Base-by-base conservation (phyloP, 1,140 invertebrate species). In the Lepeophtheirus salmonis region DNA sequence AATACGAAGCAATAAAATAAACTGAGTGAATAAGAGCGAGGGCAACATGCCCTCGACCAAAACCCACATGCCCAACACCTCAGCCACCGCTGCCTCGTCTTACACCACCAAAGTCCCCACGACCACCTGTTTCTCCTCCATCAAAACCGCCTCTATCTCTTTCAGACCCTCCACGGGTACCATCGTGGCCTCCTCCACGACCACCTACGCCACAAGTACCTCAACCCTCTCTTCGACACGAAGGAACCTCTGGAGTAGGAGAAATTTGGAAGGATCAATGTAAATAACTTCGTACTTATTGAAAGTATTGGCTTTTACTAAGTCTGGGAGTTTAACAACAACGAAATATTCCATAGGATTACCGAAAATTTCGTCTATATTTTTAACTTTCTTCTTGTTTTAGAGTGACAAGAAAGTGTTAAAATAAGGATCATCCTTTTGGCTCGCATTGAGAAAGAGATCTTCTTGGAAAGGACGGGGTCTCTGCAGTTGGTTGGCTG, bases 301-400 rank as follows among this genome's bases (percentile, higher is more conserved):
- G 70, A 98, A 96, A 69, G 91, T 96, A 30, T 76, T 77, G 1
- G 92, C 85, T 73, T 94, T 96, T 14, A 96, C 77, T 68, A 94
- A 87, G 58, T 95, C 89, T 2, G 79, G 78, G 17, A 97, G 72
- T 72, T 92, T 92, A 2, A 98, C 84, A 1, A 91, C 90, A 16
- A 97, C 88, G 66, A 79, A 91, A 70, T 91, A 96, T 66, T 97
- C 86, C 56, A 81, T 77, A 14, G 96, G 78, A 63, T 84, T 89
- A 56, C 95, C 95, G 75, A 98, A 96, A 66, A 99, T 98, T 76
- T 99, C 95, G 72, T 99, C 95, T 65, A 98, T 87, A 79, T 98
- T 98, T n/a, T 59, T 26, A 66, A 98, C 83, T 70, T 91, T 88
- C 71, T 96, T 81, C 71, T 96, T 98, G 70, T 95, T 96, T 75